These are phyloP conservation scores for Oxyteleia sp. DNA, from an alignment of 2,888 invertebrate genomes.

Conservation along the genomic window DNA sequence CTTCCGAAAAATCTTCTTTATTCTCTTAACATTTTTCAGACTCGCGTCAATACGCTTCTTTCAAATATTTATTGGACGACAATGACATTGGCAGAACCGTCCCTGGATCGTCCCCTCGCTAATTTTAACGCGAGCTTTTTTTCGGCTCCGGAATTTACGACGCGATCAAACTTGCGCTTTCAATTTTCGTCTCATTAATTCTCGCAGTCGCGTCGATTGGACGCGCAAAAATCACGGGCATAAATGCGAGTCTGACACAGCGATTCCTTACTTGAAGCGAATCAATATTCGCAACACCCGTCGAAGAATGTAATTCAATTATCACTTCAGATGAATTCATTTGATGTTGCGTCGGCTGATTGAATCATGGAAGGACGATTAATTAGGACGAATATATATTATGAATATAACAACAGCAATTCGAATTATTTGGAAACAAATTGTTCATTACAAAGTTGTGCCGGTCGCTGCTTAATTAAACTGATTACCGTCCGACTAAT, in stretches of 20 bases:
- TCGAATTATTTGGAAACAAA: constrained; percentile 53
- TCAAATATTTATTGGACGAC: too few relatives aligned
- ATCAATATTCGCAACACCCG: constrained; percentile 57
- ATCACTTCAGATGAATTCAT: constrained; percentile 59
- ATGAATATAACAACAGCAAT: constrained; percentile 26
- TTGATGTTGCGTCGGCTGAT: constrained; percentile 36
- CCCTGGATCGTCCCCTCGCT: not conserved
- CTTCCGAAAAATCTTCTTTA: too few relatives aligned
- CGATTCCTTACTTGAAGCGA: constrained; percentile 42
- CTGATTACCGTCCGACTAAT: constrained; percentile 47
- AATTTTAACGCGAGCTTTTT: not conserved
- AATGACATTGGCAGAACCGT: constrained; percentile 10
- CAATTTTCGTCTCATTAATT: constrained; percentile 54
- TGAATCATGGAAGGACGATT: constrained; percentile 45
- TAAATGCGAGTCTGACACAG: constrained; percentile 40
- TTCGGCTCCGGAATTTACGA: constrained; percentile 17
- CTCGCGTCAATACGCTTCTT: too few relatives aligned
- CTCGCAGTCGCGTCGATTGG: constrained; percentile 27
- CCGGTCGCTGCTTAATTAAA: constrained; percentile 43
- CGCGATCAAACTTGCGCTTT: constrained; percentile 23
- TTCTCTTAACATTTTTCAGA: too few relatives aligned
- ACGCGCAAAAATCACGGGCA: constrained; percentile 50
- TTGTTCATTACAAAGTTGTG: constrained; percentile 45
- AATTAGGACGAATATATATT: constrained; percentile 51
- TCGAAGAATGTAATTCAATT: constrained; percentile 63